Conservation (phyloP, 1,140 invertebrate species). For the Liolophura sinensis region DNA sequence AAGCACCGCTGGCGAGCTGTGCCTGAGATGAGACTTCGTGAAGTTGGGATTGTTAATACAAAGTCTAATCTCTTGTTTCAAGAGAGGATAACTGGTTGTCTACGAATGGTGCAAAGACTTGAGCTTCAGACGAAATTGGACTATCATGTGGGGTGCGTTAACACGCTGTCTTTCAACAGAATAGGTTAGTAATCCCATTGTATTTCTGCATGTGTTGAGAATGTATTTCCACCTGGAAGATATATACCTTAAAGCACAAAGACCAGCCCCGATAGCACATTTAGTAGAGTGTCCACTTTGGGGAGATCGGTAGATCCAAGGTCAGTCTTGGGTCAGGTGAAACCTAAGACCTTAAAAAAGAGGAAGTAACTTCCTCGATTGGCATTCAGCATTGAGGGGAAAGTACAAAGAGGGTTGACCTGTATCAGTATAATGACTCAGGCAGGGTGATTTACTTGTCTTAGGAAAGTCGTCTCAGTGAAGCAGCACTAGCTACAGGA, state of each 20-base stretch:
- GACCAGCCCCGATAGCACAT: too few species aligned
- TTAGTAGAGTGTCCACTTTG: too few species aligned
- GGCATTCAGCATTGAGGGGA: too few species aligned
- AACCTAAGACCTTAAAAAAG: too few species aligned
- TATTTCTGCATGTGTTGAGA: neutral
- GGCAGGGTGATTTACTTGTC: too few species aligned
- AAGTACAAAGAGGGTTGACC: too few species aligned
- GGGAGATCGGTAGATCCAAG: too few species aligned
- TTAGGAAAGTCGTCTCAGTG: too few species aligned
- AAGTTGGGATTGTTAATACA: slow-evolving; percentile 35
- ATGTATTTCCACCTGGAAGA: neutral
- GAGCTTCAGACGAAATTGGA: slow-evolving; percentile 78
- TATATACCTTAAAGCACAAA: neutral
- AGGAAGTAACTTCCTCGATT: too few species aligned
- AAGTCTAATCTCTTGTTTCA: slow-evolving; percentile 65
- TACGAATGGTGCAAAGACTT: slow-evolving; percentile 80
- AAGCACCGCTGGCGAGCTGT: slow-evolving; percentile 71
- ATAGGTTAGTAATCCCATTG: slow-evolving; percentile 36
- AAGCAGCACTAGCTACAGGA: too few species aligned
- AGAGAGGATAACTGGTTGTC: slow-evolving; percentile 76
- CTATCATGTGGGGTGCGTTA: slow-evolving; percentile 87
- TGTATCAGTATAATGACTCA: too few species aligned
- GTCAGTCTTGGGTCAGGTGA: too few species aligned
- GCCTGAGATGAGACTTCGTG: slow-evolving; percentile 50
- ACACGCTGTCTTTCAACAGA: slow-evolving; percentile 87